These are phyloP conservation scores for Spinus olivaceus DNA, from an alignment of 2,797 vertebrate species.

Conservation along the genomic window DNA sequence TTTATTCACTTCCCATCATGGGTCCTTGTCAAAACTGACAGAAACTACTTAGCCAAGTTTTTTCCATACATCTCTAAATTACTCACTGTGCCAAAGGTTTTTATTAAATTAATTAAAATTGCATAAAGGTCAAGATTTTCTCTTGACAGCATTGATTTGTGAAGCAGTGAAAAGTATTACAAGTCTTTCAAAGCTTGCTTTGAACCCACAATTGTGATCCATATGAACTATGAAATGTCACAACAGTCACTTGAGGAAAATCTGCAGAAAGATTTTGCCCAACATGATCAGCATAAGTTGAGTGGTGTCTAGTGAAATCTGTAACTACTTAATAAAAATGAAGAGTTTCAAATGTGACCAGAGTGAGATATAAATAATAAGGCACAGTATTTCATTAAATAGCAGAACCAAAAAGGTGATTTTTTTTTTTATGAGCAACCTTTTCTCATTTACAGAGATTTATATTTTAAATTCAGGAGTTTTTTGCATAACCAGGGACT, in stretches of 20 bases:
- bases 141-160: conserved; percentile 33
- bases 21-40: not conserved
- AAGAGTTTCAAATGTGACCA: not conserved
- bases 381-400: not conserved
- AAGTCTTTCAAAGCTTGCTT: conserved; percentile 15
- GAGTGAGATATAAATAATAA: not conserved
- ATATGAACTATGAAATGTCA: conserved; percentile 17
- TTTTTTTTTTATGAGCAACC: not conserved
- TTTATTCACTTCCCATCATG: not conserved
- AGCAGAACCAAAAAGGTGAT: not conserved
- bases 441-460: not conserved
- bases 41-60: not conserved
- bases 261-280: not conserved
- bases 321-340: not conserved
- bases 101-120: conserved; percentile 49
- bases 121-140: conserved; percentile 31
- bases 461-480: not conserved
- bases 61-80: not conserved
- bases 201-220: not conserved
- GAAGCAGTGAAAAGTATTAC: conserved; percentile 1
- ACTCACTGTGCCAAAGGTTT: not conserved
- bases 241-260: conserved; percentile 8
- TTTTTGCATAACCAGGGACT: not conserved
- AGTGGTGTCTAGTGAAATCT: not conserved
- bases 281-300: not conserved